phyloP scores from a whole-genome alignment of 2,797 vertebrate genomes.

The Bradypus variegatus region DNA sequence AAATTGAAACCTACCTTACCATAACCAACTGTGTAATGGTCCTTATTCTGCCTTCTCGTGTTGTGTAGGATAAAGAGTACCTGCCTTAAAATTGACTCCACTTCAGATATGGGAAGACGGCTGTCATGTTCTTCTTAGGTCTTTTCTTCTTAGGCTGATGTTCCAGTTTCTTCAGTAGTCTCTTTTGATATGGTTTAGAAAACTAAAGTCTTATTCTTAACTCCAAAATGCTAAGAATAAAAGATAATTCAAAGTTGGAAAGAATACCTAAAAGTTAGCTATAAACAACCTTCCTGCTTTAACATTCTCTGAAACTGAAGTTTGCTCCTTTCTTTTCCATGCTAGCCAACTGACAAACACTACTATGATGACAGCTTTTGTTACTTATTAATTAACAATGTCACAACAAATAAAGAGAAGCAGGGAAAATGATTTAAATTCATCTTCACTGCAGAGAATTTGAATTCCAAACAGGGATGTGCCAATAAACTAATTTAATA shows the following conservation, averaged over 20 bases:
- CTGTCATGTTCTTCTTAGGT: background rate
- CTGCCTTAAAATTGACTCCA: background rate
- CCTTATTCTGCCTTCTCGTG: background rate
- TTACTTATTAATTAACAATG: background rate
- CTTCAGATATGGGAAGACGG: background rate
- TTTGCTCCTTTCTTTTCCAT: background rate
- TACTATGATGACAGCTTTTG: background rate
- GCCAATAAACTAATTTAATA: slow-evolving; percentile 37
- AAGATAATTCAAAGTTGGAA: background rate
- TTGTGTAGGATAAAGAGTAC: slow-evolving; percentile 3
- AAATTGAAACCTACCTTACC: background rate
- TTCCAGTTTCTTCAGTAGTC: background rate
- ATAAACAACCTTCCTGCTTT: background rate
- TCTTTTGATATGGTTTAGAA: slow-evolving; percentile 6
- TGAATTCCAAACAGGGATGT: slow-evolving; percentile 13
- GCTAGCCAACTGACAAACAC: background rate
- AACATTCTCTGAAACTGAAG: background rate
- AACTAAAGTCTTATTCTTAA: background rate
- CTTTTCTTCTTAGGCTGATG: background rate
- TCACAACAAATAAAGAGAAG: background rate
- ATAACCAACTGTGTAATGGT: background rate
- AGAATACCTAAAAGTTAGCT: background rate
- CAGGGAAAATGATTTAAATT: background rate
- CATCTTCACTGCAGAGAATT: background rate
- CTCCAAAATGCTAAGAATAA: background rate